Base-by-base conservation (phyloP, 2,888 invertebrate genomes). In the Teinopalpus imperialis region DNA sequence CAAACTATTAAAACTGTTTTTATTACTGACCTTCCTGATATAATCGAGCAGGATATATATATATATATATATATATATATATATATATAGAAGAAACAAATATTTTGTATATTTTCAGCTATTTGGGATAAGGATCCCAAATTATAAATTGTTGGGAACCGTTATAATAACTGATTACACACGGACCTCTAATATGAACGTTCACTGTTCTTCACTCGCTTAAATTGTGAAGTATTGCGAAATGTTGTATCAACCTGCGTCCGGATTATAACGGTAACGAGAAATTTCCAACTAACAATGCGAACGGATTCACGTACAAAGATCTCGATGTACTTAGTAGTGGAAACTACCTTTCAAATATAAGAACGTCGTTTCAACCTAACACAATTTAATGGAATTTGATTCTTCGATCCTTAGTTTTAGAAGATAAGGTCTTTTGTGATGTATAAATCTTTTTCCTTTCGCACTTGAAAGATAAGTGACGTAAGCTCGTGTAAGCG, bases 181-280 rank as follows among this genome's bases (percentile, higher is more conserved):
- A 6, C 12, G 27, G 3, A 20, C 18, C 27, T 10, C 18, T 37
- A 9, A 2, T 8, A 6, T 32, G 16, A 2, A 14, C 5, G 31
- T 3, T 8, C 9, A 14, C 9, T 16, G 16, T 32, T 20, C 36
- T 48, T 31, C 39, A 23, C 45, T 53, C 48, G 29, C 53, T 66
- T 68, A 74, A 75, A 76, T 74, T 72, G 73, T 74, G 67, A 80
- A 79, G 76, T 78, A 79, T 78, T 68, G 67, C 73, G 69, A 74
- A 75, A 68, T 62, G 66, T 67, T 74, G 70, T 69, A 69, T 64
- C 67, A 65, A 69, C 60, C 67, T 64, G 63, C 73, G 74, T 75
- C 74, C 81, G 76, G 81, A 83, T 82, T 82, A 86, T 79, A 77
- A 81, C 74, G 74, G 83, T 82, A 82, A 85, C 78, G 76, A 81